Evolutionary conservation across 2,113 vertebrate genomes (phyloP), one percentile per base, ranked within the genome.

Genomic region (Pluvianellus socialis): DNA sequence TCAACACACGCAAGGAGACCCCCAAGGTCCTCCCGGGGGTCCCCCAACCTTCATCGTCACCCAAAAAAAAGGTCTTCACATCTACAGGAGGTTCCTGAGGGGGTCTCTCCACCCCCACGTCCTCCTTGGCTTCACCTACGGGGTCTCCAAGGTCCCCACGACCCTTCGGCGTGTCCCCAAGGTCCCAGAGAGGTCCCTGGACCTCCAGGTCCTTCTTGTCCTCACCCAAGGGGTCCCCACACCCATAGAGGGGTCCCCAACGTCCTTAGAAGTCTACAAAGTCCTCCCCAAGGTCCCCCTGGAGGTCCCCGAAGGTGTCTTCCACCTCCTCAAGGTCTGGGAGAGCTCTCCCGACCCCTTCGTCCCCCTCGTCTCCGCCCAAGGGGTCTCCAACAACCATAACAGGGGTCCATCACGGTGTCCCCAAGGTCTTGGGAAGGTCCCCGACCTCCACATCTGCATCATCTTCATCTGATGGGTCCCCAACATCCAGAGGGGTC

Each of bases 151-250:
- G 14, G 28, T 38, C 4, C 2, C 33, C 23, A 5, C 3, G 4
- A 18, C 14, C 35, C 35, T 52, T 12, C 17, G 3, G 17, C 0
- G 9, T 2, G 6, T 9, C 61, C 23, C 30, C 49, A 47, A 44
- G 10, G 10, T 23, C 77, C 17, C 2, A 12, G 11, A 44, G 47
- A 22, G 61, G 32, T 66, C 49, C 38, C 30, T 30, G 32, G 27
- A 77, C n/a, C 74, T 61, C 59, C 20, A 21, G 10, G 72, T 45
- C 73, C 6, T 32, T 28, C 22, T 44, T 10, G 20, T 59, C 12
- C 16, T 42, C 35, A 27, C 4, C 35, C 6, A 27, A 52, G 22
- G 59, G 22, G 59, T 38, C 53, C 71, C 38, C 30, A 13, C 38
- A 42, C 52, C 28, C 15, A 42, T 1, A 14, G 24, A 27, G 5